Conservation (phyloP, 2,113 vertebrate genomes). For the Pollimyrus isidori region DNA sequence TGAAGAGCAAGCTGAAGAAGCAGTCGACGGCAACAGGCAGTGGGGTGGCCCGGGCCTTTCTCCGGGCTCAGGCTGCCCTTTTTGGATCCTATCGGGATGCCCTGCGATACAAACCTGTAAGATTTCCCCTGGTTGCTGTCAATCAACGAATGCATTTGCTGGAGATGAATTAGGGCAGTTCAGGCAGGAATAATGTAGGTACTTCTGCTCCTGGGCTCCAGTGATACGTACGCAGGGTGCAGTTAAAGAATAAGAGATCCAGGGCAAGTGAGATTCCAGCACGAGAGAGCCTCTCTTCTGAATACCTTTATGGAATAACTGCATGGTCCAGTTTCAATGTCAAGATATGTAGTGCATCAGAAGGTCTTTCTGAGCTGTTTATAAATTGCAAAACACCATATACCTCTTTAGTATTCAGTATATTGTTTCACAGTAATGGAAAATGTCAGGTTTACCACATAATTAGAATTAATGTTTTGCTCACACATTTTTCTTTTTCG, state of each 20-base stretch:
- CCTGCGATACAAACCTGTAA: conserved; percentile 94
- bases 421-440: background rate
- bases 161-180: background rate
- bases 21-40: conserved; percentile 91
- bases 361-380: background rate
- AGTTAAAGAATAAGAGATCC: background rate
- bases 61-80: conserved; percentile 83
- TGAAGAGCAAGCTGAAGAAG: conserved; percentile 98
- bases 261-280: background rate
- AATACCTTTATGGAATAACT: background rate
- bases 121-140: conserved; percentile 30
- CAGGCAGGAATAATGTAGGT: background rate
- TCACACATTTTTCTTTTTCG: background rate
- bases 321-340: background rate
- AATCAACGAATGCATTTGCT: background rate
- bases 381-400: background rate
- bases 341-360: conserved; percentile 22
- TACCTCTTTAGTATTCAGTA: background rate
- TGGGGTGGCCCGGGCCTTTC: conserved; percentile 85
- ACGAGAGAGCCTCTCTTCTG: background rate
- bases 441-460: background rate
- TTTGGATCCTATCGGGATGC: conserved; percentile 95
- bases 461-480: conserved; percentile 7
- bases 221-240: background rate
- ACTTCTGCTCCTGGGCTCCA: background rate